Evolutionary conservation across 35 echinoderm and acorn worm species (phyloP).

Genomic region (Hemicentrotus pulcherrimus): DNA sequence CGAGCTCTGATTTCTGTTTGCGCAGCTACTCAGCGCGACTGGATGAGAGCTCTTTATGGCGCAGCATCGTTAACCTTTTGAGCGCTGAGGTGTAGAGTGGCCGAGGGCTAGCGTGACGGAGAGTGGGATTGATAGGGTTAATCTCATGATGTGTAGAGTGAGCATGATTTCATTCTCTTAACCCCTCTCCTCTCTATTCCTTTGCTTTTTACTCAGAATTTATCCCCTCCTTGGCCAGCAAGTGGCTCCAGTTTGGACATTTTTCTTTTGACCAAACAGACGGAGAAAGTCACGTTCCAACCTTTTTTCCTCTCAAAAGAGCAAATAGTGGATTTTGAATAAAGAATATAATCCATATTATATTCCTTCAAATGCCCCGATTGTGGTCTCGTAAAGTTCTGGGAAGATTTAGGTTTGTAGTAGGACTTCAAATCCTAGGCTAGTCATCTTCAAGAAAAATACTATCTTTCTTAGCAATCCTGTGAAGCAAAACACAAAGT

Average conservation of each 20-base stretch:
- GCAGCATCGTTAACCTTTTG: slow-evolving; percentile 1
- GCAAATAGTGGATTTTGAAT: neutral
- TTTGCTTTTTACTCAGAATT: neutral
- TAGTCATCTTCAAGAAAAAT: too few relatives aligned
- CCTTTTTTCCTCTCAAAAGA: neutral
- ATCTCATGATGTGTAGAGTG: neutral
- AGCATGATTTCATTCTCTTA: neutral
- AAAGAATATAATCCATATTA: neutral
- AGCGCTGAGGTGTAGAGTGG: neutral
- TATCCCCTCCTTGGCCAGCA: neutral
- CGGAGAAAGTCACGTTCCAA: neutral
- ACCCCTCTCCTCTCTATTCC: neutral
- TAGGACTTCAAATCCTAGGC: too few relatives aligned
- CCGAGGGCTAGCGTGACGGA: neutral
- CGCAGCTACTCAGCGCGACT: slow-evolving; percentile 20
- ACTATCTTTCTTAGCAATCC: too few relatives aligned
- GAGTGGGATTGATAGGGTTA: neutral
- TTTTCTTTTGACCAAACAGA: neutral
- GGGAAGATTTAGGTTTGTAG: too few relatives aligned
- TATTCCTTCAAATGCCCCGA: neutral
- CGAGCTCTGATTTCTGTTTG: slow-evolving; percentile 27
- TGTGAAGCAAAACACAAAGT: too few relatives aligned
- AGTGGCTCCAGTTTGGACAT: neutral
- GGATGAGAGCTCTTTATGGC: neutral
- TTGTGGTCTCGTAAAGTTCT: neutral